Evolutionary conservation across 2,113 vertebrate species (phyloP).

Genomic region (Eleginops maclovinus): DNA sequence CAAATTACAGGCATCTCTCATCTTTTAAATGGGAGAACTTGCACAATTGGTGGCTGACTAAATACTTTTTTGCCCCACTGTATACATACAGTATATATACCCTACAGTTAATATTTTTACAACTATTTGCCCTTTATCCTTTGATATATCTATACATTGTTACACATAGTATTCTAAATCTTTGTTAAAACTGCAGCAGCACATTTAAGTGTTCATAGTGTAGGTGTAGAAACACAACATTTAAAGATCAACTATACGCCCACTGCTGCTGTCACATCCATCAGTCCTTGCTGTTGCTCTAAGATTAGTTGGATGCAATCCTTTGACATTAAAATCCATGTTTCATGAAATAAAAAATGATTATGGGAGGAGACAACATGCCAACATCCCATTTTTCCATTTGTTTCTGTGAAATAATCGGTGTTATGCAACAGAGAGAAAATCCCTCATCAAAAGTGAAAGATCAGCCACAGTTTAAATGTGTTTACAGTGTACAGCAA

Average conservation of each 20-base stretch:
- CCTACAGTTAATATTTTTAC: no score
- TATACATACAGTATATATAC: no score
- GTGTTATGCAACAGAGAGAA: conserved; percentile 4
- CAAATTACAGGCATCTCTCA: no score
- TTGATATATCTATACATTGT: no score
- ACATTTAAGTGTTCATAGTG: neutral
- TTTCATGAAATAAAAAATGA: no score
- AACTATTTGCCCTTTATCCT: no score
- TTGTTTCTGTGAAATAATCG: neutral
- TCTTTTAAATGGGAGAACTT: no score
- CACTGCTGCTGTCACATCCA: neutral
- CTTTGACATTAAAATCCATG: neutral
- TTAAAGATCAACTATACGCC: neutral
- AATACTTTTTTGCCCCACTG: no score
- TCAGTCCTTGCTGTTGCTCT: neutral
- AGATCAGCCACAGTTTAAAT: neutral
- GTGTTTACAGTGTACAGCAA: neutral
- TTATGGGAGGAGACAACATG: neutral
- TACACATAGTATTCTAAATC: no score
- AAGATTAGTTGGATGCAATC: neutral
- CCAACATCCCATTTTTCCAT: neutral
- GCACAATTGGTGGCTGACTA: no score
- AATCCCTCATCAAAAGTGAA: neutral
- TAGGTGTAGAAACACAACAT: neutral
- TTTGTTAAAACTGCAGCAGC: no score